Percentiles rank a stretch among this genome's conserved stretches.
These are phyloP conservation scores for Oreortyx pictus DNA, from an alignment of 2,797 vertebrate genomes.

Conservation along the genomic window DNA sequence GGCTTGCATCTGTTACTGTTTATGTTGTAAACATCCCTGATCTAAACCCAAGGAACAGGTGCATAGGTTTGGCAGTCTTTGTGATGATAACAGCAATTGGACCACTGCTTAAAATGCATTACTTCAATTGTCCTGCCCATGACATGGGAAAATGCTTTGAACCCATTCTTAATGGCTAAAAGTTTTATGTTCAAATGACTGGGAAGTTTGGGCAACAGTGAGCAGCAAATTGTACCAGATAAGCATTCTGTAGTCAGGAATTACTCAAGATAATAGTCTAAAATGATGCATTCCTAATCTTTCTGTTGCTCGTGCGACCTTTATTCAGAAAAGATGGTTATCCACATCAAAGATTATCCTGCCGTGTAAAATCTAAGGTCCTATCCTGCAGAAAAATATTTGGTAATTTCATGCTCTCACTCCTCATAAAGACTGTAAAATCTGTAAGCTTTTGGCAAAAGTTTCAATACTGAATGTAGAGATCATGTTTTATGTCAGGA, in stretches of 20 bases:
- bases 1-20: neutral
- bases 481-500: neutral
- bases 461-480: neutral
- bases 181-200: neutral
- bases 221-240: neutral
- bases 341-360: neutral
- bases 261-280: neutral
- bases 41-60: neutral
- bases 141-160: neutral
- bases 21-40: neutral
- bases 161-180: neutral
- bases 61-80: neutral
- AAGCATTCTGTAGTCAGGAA: neutral
- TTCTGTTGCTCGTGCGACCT: neutral
- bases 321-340: neutral
- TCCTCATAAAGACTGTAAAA: accelerated
- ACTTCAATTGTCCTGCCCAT: neutral
- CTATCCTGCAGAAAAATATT: neutral
- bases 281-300: neutral
- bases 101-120: neutral
- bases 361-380: neutral
- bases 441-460: neutral
- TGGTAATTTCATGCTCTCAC: accelerated
- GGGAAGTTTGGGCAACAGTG: neutral
- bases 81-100: accelerated